Evolutionary conservation across 2,888 invertebrate species (phyloP).

Genomic region (Zaprionus lineosus): DNA sequence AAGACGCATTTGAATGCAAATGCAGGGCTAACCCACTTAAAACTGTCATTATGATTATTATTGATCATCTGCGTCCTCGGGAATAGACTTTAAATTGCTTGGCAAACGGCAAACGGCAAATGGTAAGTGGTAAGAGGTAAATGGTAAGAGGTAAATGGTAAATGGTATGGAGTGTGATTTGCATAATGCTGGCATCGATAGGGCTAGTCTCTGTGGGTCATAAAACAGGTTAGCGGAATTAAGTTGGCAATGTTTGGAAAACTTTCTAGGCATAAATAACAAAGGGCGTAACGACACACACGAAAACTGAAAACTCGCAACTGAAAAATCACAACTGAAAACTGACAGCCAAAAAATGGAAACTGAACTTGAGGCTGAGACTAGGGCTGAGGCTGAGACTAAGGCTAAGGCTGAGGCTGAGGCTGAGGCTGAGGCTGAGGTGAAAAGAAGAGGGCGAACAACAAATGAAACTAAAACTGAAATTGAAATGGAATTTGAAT

Average conservation of each 20-base stretch:
- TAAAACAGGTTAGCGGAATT: constrained; percentile 71
- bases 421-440: no score
- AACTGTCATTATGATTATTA: constrained; percentile 76
- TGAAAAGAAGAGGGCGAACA: constrained; percentile 23
- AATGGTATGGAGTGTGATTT: no score
- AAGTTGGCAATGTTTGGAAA: constrained; percentile 70
- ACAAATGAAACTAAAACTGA: constrained; percentile 58
- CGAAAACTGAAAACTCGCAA: background rate
- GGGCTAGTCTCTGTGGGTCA: constrained; percentile 24
- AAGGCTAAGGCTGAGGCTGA: no score
- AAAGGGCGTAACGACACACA: constrained; percentile 8
- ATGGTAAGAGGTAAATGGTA: no score
- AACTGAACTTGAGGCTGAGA: no score
- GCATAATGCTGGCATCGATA: constrained; percentile 53
- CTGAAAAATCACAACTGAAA: no score
- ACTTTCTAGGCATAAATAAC: constrained; percentile 68
- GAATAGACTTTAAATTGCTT: constrained; percentile 51
- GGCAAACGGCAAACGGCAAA: constrained; percentile 9
- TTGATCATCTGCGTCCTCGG: constrained; percentile 59
- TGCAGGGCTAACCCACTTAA: constrained; percentile 68
- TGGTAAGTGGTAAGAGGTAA: no score
- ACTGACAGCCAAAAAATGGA: no score
- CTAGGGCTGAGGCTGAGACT: no score
- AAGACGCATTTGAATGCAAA: constrained; percentile 63
- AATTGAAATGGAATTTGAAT: constrained; percentile 64